Evolutionary conservation across 2,797 vertebrate genomes (phyloP).

Genomic region (Sebastes iracundus): DNA sequence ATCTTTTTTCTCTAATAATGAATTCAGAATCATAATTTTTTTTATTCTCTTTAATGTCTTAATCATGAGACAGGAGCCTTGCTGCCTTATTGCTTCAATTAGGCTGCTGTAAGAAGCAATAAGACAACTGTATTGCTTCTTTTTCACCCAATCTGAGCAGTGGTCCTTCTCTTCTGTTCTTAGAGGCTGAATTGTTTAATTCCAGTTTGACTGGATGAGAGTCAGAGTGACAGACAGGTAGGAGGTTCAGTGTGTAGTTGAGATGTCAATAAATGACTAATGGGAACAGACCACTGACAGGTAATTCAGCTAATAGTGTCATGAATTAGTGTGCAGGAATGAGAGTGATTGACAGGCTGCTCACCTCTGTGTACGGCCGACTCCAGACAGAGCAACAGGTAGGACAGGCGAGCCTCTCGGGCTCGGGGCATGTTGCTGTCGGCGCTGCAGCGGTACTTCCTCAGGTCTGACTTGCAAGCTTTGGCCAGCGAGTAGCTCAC

Average conservation of each 20-base stretch:
- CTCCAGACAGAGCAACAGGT: slow-evolving; percentile 95
- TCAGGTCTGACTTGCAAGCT: slow-evolving; percentile 95
- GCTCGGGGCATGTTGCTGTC: slow-evolving; percentile 93
- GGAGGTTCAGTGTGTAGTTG: background rate
- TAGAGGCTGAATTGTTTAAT: background rate
- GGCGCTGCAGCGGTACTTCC: slow-evolving; percentile 92
- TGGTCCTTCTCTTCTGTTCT: background rate
- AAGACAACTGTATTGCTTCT: too few species aligned
- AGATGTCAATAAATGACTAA: background rate
- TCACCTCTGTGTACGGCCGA: slow-evolving; percentile 94
- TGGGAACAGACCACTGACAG: background rate
- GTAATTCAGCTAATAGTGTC: background rate
- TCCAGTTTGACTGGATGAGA: background rate
- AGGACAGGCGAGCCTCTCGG: slow-evolving; percentile 94
- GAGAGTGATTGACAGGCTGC: background rate
- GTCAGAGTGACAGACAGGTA: background rate
- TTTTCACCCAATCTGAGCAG: too few species aligned
- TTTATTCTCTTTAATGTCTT: background rate
- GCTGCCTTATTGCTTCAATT: too few species aligned
- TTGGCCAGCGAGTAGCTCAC: slow-evolving; percentile 97
- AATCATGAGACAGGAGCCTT: background rate
- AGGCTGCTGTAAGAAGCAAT: too few species aligned
- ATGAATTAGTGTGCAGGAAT: background rate
- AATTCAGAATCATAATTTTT: background rate
- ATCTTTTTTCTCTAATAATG: too few species aligned